A percentile compares a stretch with the other conserved stretches of the same genome.
Conservation (phyloP, 2,113 vertebrate species). For the Nettapus auritus region DNA sequence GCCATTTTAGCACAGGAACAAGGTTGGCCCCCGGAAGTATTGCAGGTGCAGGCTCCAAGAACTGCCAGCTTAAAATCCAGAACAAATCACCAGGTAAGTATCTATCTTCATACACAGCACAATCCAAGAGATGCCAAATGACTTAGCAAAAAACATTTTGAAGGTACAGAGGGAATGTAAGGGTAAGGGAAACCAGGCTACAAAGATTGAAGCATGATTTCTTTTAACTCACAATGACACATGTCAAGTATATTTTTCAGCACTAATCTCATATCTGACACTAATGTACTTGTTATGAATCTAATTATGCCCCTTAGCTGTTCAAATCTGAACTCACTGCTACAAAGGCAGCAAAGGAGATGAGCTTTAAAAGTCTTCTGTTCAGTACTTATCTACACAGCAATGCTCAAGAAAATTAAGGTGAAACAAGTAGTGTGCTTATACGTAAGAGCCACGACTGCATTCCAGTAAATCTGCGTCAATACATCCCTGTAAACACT, state of each 20-base stretch:
- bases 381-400: background rate
- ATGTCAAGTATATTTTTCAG: accelerated
- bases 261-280: background rate
- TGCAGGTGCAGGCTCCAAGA: slow-evolving; percentile 86
- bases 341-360: background rate
- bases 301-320: background rate
- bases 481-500: background rate
- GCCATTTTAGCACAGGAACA: slow-evolving; percentile 86
- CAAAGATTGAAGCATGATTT: no score
- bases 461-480: background rate
- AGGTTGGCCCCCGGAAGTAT: slow-evolving; percentile 57
- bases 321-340: background rate
- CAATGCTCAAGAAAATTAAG: background rate
- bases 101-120: background rate
- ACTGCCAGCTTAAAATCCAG: slow-evolving; percentile 82
- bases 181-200: background rate
- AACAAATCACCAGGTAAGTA: background rate
- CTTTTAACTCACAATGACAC: background rate
- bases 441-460: background rate
- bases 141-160: background rate
- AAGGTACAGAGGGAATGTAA: background rate
- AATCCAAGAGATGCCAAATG: background rate
- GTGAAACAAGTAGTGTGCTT: background rate
- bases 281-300: background rate
- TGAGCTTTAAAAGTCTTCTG: background rate